These are phyloP conservation scores for Amaurobius ferox DNA, from an alignment of 2,888 invertebrate genomes.

Conservation along the genomic window DNA sequence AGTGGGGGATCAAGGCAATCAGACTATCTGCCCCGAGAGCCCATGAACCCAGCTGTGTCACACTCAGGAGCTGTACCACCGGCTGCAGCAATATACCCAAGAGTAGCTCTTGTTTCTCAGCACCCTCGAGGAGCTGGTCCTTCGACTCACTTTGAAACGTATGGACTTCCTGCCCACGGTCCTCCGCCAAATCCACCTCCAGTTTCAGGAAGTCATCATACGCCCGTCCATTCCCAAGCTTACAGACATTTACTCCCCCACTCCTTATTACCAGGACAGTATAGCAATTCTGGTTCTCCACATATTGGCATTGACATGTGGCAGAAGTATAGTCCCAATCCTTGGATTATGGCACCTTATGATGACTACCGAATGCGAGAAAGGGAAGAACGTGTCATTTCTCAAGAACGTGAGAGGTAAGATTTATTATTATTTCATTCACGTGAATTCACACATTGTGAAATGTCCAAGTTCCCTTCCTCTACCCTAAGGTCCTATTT, in stretches of 20 bases:
- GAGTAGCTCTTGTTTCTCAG: constrained; percentile 30
- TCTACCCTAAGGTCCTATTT: no score
- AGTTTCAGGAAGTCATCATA: constrained; percentile 30
- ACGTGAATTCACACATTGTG: no score
- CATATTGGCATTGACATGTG: constrained; percentile 63
- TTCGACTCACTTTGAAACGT: constrained; percentile 57
- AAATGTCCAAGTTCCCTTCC: no score
- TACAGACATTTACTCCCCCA: constrained; percentile 62
- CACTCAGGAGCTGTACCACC: constrained; percentile 53
- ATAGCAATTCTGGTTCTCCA: constrained; percentile 20
- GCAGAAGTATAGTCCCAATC: constrained; percentile 52
- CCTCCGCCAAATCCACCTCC: constrained; percentile 27
- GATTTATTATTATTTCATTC: no score
- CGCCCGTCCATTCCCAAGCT: constrained; percentile 57
- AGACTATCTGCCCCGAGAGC: constrained; percentile 40
- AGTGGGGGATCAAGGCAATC: constrained; percentile 33
- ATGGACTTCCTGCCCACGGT: constrained; percentile 44
- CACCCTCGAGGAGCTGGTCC: constrained; percentile 32
- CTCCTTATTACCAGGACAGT: constrained; percentile 52
- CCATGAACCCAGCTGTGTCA: constrained; percentile 55
- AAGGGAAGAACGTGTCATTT: constrained; percentile 11
- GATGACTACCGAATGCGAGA: constrained; percentile 44
- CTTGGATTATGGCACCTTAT: constrained; percentile 50
- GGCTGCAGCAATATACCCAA: constrained; percentile 53
- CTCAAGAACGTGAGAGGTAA: constrained; percentile 47